phyloP scores from a whole-genome alignment of 2,888 invertebrate genomes.

The Argyra leucocephala region DNA sequence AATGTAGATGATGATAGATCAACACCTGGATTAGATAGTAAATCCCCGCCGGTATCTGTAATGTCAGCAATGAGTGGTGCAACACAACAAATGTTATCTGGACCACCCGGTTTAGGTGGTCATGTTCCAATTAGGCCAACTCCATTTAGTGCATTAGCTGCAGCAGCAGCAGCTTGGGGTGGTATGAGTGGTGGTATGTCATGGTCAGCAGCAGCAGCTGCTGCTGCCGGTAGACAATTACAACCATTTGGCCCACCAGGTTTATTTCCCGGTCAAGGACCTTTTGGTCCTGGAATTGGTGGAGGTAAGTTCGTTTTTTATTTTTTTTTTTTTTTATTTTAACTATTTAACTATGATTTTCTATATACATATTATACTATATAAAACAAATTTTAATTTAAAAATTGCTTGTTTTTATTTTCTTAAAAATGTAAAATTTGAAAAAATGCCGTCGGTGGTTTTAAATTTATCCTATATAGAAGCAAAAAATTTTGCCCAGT shows the following conservation, averaged over 20 bases:
- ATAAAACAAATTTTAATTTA: not conserved
- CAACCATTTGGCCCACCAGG: conserved; percentile 52
- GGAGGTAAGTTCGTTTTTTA: conserved; percentile 42
- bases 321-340: too few relatives aligned
- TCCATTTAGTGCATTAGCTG: conserved; percentile 63
- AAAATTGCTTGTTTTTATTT: not conserved
- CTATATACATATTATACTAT: too few relatives aligned
- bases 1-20: conserved; percentile 48
- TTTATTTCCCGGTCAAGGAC: conserved; percentile 56
- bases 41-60: conserved; percentile 35
- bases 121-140: conserved; percentile 65
- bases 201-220: conserved; percentile 48
- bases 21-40: conserved; percentile 41
- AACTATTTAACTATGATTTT: too few relatives aligned
- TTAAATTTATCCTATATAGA: too few relatives aligned
- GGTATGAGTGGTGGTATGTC: conserved; percentile 51
- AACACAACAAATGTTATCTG: conserved; percentile 35
- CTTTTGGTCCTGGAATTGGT: conserved; percentile 43
- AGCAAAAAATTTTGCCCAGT: too few relatives aligned
- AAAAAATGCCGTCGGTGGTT: too few relatives aligned
- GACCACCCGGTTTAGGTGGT: conserved; percentile 40
- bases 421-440: too few relatives aligned
- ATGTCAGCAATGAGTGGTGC: conserved; percentile 23
- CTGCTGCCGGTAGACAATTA: conserved; percentile 47
- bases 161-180: conserved; percentile 60